phyloP scores from a whole-genome alignment of 64 coral and sea anemone species.

The Orbicella faveolata region DNA sequence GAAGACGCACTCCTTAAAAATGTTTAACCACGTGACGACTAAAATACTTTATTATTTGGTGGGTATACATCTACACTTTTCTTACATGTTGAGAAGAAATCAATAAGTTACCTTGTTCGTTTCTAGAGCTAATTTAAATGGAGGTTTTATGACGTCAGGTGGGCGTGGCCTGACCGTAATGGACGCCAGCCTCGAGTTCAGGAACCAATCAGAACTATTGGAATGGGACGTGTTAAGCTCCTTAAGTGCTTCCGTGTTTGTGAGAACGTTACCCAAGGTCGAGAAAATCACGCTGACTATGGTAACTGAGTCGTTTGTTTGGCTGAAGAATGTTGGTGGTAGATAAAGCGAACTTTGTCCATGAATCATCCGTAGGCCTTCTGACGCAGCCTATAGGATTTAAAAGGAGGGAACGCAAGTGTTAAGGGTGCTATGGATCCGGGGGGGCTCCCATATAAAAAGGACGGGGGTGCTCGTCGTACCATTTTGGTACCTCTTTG shows the following conservation, averaged over 20 bases:
- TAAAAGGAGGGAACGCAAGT: neutral
- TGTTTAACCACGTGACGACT: too few relatives aligned
- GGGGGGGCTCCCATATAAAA: too few relatives aligned
- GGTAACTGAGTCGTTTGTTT: neutral
- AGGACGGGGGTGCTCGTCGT: too few relatives aligned
- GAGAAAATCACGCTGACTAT: neutral
- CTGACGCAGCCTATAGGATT: neutral
- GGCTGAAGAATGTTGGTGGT: neutral
- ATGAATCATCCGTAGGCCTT: neutral
- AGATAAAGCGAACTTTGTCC: constrained; percentile 2
- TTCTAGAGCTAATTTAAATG: constrained; percentile 9
- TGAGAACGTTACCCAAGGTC: constrained; percentile 6
- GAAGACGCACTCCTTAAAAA: too few relatives aligned
- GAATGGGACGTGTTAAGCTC: neutral
- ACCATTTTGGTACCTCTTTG: too few relatives aligned
- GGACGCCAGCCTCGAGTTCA: neutral
- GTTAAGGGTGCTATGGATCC: too few relatives aligned
- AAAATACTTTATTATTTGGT: too few relatives aligned
- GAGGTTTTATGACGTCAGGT: neutral
- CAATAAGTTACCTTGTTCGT: neutral
- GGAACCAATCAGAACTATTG: neutral
- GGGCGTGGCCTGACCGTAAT: constrained; percentile 2
- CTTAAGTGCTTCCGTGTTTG: neutral
- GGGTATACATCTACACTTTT: too few relatives aligned
- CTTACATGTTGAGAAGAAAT: neutral